Percentiles rank a stretch among this genome's conserved stretches.
These are phyloP conservation scores for Condylura cristata DNA, from an alignment of 2,113 vertebrate genomes.

Conservation along the genomic window DNA sequence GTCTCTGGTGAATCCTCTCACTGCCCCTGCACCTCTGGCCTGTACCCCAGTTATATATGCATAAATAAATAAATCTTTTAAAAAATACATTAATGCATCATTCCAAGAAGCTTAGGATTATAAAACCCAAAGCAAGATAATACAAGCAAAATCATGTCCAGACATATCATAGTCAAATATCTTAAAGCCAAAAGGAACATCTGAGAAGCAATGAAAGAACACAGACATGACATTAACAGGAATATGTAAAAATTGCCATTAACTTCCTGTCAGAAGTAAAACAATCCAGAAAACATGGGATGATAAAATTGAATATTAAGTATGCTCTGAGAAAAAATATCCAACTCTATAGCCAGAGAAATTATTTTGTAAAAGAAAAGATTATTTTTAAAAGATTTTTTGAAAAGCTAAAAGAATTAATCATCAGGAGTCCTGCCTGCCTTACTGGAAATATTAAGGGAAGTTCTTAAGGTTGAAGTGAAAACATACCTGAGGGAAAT, in stretches of 20 bases:
- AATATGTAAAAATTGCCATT: not conserved
- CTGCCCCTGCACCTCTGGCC: too few relatives aligned
- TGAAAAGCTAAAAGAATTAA: not conserved
- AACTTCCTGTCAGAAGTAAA: not conserved
- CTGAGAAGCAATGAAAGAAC: not conserved
- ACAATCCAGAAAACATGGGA: not conserved
- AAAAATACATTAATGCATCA: too few relatives aligned
- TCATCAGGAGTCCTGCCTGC: not conserved
- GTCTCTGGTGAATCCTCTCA: too few relatives aligned
- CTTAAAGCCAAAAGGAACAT: not conserved
- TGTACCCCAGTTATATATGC: too few relatives aligned
- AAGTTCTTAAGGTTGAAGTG: conserved; percentile 13
- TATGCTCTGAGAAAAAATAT: not conserved
- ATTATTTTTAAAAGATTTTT: not conserved
- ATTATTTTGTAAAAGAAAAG: not conserved
- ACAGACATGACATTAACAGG: not conserved
- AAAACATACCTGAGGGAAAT: conserved; percentile 1
- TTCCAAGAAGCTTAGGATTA: not conserved
- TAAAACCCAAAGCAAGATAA: not conserved
- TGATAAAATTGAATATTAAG: not conserved
- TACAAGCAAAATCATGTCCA: not conserved
- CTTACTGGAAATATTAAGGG: not conserved
- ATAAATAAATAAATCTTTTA: too few relatives aligned
- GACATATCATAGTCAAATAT: not conserved
- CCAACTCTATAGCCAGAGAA: not conserved